A percentile compares a stretch with the other conserved stretches of the same genome.
These are phyloP conservation scores for Falco concolor DNA, from an alignment of 2,797 vertebrate species.

Conservation along the genomic window DNA sequence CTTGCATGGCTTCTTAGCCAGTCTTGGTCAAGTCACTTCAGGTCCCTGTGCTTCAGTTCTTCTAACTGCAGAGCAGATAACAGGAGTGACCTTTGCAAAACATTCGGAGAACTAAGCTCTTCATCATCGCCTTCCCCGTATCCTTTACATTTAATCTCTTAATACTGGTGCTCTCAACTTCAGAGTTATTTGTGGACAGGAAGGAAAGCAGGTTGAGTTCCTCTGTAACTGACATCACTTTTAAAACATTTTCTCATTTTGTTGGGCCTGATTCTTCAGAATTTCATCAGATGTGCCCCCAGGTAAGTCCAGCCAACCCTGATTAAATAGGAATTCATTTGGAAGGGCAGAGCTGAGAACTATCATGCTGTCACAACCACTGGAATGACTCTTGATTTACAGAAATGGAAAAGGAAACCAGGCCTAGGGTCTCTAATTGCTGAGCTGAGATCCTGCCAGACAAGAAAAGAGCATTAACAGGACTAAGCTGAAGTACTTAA, in stretches of 20 bases:
- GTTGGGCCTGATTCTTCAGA: not conserved
- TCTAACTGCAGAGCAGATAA: not conserved
- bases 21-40: not conserved
- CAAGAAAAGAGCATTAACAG: not conserved
- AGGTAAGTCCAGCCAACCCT: not conserved
- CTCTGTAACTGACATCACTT: not conserved
- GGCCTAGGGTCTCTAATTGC: not conserved
- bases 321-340: not conserved
- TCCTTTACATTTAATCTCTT: constrained; percentile 15
- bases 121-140: not conserved
- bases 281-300: not conserved
- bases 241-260: not conserved
- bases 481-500: not conserved
- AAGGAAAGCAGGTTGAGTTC: not conserved
- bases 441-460: not conserved
- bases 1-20: rapidly evolving
- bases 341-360: not conserved
- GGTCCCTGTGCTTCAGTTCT: not conserved
- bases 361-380: not conserved
- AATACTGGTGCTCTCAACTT: not conserved
- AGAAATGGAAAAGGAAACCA: not conserved
- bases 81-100: not conserved
- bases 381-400: not conserved
- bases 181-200: not conserved
- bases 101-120: not conserved